Evolutionary conservation across 2,113 vertebrate species (phyloP).

Genomic region (Cariama cristata): DNA sequence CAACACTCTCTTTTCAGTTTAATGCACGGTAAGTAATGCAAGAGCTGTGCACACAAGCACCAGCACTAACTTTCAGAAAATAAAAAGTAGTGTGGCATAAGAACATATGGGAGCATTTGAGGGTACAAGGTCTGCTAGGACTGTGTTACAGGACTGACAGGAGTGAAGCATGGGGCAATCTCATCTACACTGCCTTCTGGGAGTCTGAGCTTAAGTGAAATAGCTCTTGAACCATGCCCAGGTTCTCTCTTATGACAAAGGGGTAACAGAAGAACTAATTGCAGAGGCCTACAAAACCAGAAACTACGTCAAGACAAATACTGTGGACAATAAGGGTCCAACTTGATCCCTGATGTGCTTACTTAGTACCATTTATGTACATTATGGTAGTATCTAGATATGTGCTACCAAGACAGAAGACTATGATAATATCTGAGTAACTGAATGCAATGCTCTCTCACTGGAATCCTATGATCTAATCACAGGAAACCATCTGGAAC

Average conservation of each 20-base stretch:
- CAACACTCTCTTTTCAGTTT: neutral
- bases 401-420: neutral
- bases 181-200: neutral
- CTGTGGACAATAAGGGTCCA: neutral
- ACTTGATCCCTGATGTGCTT: neutral
- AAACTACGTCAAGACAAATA: neutral
- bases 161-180: neutral
- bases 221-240: neutral
- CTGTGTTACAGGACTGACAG: neutral
- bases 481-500: neutral
- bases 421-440: neutral
- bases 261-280: neutral
- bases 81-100: neutral
- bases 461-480: neutral
- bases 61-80: neutral
- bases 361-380: neutral
- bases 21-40: neutral
- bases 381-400: neutral
- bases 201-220: neutral
- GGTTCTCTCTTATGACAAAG: neutral
- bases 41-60: neutral
- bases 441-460: neutral
- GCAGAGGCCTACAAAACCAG: neutral
- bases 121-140: neutral
- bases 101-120: neutral